These are phyloP conservation scores for Talpa occidentalis DNA, from an alignment of 2,113 vertebrate species.

Conservation along the genomic window DNA sequence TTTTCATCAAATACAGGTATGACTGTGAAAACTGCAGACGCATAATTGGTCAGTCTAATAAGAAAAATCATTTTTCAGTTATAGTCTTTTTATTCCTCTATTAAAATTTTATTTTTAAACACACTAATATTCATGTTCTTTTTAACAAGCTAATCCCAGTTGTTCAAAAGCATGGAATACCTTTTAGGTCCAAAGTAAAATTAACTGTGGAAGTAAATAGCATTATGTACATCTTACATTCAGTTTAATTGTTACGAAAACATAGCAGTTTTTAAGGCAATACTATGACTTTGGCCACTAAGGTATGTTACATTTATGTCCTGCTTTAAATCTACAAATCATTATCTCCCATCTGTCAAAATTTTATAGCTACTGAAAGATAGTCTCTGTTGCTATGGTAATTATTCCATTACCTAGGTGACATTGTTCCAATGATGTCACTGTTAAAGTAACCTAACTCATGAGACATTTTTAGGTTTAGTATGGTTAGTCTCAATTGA, in stretches of 20 bases:
- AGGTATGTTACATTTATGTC: constrained; percentile 77
- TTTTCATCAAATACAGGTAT: background rate
- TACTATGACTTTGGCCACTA: constrained; percentile 72
- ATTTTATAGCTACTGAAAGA: constrained; percentile 80
- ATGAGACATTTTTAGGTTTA: constrained; percentile 79
- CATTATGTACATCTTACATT: background rate
- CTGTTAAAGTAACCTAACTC: constrained; percentile 80
- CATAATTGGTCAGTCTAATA: background rate
- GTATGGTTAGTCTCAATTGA: background rate
- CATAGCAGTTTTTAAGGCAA: constrained; percentile 64
- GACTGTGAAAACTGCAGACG: background rate
- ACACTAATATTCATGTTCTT: background rate
- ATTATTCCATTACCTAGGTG: constrained; percentile 89
- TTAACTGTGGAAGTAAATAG: constrained; percentile 48
- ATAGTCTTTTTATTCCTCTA: background rate
- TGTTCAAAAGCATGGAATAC: constrained; percentile 25
- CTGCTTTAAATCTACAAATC: constrained; percentile 79
- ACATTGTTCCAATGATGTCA: constrained; percentile 86
- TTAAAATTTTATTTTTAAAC: background rate
- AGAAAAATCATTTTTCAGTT: background rate
- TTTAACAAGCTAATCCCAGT: constrained; percentile 3
- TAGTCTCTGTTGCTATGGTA: constrained; percentile 87
- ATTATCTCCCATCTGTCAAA: constrained; percentile 80
- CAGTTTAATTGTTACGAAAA: constrained; percentile 68
- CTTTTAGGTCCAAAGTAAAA: constrained; percentile 32